phyloP scores from a whole-genome alignment of 2,888 invertebrate species.

The Deilephila elpenor region DNA sequence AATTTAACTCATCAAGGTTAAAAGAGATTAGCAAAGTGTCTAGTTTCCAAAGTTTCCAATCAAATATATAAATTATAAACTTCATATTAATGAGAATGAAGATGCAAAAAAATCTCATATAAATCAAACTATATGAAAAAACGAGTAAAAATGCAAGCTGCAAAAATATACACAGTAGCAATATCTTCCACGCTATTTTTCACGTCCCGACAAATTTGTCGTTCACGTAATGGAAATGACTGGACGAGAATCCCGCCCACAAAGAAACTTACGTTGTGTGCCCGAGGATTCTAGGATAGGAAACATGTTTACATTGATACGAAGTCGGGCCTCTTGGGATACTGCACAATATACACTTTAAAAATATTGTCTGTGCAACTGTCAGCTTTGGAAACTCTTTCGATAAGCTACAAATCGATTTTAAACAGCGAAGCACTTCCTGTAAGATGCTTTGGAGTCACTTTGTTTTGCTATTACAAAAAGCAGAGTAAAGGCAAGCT shows the following conservation, averaged over 20 bases:
- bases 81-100: too few relatives aligned
- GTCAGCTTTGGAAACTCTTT: not conserved
- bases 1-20: too few relatives aligned
- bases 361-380: conserved; percentile 25
- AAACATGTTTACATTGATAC: conserved; percentile 32
- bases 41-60: too few relatives aligned
- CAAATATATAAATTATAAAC: too few relatives aligned
- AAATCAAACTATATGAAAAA: too few relatives aligned
- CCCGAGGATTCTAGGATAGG: conserved; percentile 28
- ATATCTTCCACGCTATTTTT: not conserved
- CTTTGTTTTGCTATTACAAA: too few relatives aligned
- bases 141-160: too few relatives aligned
- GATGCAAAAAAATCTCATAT: too few relatives aligned
- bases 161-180: not conserved
- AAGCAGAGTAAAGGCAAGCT: too few relatives aligned
- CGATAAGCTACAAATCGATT: not conserved
- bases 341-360: conserved; percentile 15
- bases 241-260: conserved; percentile 14
- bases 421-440: too few relatives aligned
- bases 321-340: conserved; percentile 25
- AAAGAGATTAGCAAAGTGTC: too few relatives aligned
- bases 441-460: too few relatives aligned
- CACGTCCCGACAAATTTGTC: conserved; percentile 7
- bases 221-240: conserved; percentile 8
- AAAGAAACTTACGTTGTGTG: conserved; percentile 26